Percentiles rank a stretch among this genome's conserved stretches.
Conservation (phyloP, 2,113 vertebrate genomes). For the Silurus asotus region DNA sequence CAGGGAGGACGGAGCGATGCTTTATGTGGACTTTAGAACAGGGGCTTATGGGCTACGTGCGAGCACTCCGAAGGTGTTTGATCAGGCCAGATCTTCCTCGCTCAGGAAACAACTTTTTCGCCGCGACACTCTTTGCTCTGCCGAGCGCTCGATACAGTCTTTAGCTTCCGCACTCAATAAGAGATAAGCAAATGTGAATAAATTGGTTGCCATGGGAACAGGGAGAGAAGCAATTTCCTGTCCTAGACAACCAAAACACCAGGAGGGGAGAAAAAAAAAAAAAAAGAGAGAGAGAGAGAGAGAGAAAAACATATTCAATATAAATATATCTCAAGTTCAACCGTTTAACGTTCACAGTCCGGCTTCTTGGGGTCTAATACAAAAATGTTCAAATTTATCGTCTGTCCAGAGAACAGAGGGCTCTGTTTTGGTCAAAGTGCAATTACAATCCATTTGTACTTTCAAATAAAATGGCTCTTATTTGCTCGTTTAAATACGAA, state of each 20-base stretch:
- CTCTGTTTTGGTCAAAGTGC: neutral
- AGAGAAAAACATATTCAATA: neutral
- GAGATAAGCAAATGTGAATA: neutral
- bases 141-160: neutral
- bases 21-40: conserved; percentile 32
- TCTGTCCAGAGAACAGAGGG: neutral
- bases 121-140: neutral
- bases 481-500: neutral
- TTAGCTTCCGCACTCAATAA: neutral
- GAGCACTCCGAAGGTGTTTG: conserved; percentile 28
- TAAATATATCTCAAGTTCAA: neutral
- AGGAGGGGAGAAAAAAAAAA: neutral
- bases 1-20: conserved; percentile 15
- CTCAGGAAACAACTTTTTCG: neutral
- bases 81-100: neutral
- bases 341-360: neutral
- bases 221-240: neutral
- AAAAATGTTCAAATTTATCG: no score
- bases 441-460: neutral
- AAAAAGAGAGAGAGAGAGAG: neutral
- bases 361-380: no score
- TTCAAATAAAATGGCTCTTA: neutral
- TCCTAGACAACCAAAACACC: neutral
- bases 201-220: conserved; percentile 1
- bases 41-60: conserved; percentile 20